phyloP scores from a whole-genome alignment of 2,113 vertebrate genomes.

The Atherinomorus stipes region DNA sequence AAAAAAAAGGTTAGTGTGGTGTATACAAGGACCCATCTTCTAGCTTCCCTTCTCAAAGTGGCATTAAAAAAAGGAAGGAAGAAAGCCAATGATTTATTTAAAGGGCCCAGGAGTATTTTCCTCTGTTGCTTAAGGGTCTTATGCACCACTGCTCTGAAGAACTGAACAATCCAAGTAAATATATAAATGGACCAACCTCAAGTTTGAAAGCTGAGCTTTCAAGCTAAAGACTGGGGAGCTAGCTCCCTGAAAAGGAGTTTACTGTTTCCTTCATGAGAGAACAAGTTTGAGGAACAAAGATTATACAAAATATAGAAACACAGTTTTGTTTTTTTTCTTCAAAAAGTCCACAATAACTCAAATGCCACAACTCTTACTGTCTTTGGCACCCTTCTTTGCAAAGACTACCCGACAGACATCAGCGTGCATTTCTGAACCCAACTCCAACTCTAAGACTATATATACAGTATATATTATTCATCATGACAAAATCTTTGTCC shows the following conservation, averaged over 20 bases:
- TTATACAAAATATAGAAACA: no score
- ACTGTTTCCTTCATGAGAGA: no score
- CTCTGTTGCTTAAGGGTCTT: slow-evolving; percentile 71
- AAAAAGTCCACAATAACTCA: not conserved
- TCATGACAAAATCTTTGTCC: no score
- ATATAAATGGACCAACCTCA: slow-evolving; percentile 66
- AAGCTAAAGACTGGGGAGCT: slow-evolving; percentile 31
- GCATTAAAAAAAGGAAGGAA: slow-evolving; percentile 53
- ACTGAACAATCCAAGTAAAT: slow-evolving; percentile 59
- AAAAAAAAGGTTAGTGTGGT: slow-evolving; percentile 37
- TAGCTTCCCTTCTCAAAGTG: slow-evolving; percentile 52
- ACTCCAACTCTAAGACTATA: not conserved
- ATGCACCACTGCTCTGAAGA: slow-evolving; percentile 74
- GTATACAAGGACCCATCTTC: slow-evolving; percentile 50
- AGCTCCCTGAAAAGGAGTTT: not conserved
- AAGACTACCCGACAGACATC: no score
- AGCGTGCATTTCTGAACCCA: not conserved
- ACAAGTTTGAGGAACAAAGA: no score
- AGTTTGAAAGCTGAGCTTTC: slow-evolving; percentile 64
- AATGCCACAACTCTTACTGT: no score
- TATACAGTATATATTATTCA: no score
- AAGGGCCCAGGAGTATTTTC: slow-evolving; percentile 66
- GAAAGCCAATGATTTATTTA: slow-evolving; percentile 76
- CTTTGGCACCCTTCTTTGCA: no score
- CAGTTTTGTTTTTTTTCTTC: no score